A percentile compares a stretch with the other conserved stretches of the same genome.
These are phyloP conservation scores for Aspidiotus rigidus DNA, from an alignment of 2,888 invertebrate species.

Conservation along the genomic window DNA sequence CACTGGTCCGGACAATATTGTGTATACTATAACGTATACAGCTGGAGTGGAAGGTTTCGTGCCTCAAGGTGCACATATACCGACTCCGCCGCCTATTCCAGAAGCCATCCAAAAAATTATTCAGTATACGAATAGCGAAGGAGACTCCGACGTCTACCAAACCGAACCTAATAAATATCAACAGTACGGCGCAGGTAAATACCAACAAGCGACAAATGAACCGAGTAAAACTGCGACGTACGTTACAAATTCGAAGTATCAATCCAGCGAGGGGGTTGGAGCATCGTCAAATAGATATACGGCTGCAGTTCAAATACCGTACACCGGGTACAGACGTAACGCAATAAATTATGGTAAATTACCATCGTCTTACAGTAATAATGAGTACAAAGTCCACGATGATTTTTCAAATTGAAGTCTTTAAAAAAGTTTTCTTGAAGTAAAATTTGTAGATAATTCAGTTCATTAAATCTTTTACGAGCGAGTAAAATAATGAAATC, in stretches of 20 bases:
- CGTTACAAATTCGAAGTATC: not conserved
- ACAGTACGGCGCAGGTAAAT: not conserved
- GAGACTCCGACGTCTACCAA: not conserved
- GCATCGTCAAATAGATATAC: slow-evolving; percentile 16
- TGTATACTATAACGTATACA: slow-evolving; percentile 52
- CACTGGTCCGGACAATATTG: slow-evolving; percentile 62
- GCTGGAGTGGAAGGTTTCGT: slow-evolving; percentile 60
- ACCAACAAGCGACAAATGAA: not conserved
- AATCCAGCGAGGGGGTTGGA: not conserved
- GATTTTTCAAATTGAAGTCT: not conserved
- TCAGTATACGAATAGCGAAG: slow-evolving; percentile 6
- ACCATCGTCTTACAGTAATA: not conserved
- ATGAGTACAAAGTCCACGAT: slow-evolving; percentile 24
- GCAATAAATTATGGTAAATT: slow-evolving; percentile 7
- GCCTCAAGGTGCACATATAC: slow-evolving; percentile 41
- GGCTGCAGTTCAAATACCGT: slow-evolving; percentile 25
- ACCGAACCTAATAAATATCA: not conserved
- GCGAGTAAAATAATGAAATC: too few relatives aligned
- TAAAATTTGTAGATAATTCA: too few relatives aligned
- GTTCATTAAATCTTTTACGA: too few relatives aligned
- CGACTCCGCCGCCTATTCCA: slow-evolving; percentile 41
- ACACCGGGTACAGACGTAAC: slow-evolving; percentile 15
- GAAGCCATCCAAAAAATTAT: slow-evolving; percentile 39
- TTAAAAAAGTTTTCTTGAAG: too few relatives aligned
- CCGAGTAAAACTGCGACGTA: not conserved